These are phyloP conservation scores for Halcyon chelicuti DNA, from an alignment of 2,797 vertebrate genomes.

Conservation along the genomic window DNA sequence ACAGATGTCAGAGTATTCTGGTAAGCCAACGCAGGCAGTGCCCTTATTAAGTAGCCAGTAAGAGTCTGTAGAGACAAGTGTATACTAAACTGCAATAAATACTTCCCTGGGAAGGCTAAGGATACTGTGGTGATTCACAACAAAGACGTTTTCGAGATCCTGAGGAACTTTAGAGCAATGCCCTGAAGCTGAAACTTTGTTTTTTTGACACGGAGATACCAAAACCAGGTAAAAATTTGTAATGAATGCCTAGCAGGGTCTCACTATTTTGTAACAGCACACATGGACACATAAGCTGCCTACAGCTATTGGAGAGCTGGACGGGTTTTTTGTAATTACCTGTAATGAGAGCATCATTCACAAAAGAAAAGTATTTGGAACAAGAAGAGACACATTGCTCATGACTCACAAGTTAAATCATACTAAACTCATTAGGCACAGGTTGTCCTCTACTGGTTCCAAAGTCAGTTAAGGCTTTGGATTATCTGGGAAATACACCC, in stretches of 20 bases:
- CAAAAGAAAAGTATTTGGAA: neutral
- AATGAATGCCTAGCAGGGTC: neutral
- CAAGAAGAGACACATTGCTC: neutral
- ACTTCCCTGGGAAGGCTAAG: neutral
- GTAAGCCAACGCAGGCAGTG: neutral
- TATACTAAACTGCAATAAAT: neutral
- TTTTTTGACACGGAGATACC: neutral
- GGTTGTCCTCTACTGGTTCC: neutral
- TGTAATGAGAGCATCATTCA: neutral
- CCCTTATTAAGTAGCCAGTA: neutral
- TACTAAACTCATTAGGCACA: neutral
- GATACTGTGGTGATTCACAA: neutral
- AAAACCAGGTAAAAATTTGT: constrained; percentile 1
- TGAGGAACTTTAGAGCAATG: neutral
- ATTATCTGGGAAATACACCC: neutral
- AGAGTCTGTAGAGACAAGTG: neutral
- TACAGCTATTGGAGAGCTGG: neutral
- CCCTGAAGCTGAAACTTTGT: neutral
- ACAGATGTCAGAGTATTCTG: neutral
- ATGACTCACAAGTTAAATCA: neutral
- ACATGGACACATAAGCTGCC: neutral
- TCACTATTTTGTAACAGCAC: neutral
- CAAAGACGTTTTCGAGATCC: neutral
- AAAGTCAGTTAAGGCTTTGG: neutral
- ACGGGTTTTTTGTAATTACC: neutral